Percentiles rank a stretch among this genome's conserved stretches.
These are phyloP conservation scores for Parasteatoda lunata DNA, from an alignment of 2,888 invertebrate genomes.

Conservation along the genomic window DNA sequence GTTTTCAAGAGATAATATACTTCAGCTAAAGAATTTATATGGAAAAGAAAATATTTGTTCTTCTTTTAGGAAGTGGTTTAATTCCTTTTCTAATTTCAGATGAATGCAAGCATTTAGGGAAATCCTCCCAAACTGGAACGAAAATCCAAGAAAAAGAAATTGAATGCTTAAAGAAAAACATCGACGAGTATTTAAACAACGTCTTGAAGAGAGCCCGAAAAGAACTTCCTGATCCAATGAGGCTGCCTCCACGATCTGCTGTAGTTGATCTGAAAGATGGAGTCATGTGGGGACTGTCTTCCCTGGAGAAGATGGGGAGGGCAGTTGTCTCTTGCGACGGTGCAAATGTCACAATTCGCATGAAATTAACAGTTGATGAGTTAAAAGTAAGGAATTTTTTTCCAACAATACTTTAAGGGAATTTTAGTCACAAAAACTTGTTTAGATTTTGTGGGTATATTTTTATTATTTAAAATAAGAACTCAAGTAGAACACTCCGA, in stretches of 20 bases:
- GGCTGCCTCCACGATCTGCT: slow-evolving; percentile 38
- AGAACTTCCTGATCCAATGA: slow-evolving; percentile 44
- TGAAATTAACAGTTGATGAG: slow-evolving; percentile 44
- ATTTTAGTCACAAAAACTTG: too few relatives aligned
- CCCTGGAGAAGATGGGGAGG: slow-evolving; percentile 12
- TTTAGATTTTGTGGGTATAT: too few relatives aligned
- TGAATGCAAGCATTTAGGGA: not conserved
- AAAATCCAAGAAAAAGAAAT: not conserved
- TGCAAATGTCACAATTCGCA: slow-evolving; percentile 19
- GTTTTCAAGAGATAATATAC: not conserved
- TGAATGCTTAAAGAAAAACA: slow-evolving; percentile 21
- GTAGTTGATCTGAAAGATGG: slow-evolving; percentile 53
- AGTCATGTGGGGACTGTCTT: slow-evolving; percentile 43
- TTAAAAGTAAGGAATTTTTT: slow-evolving; percentile 34
- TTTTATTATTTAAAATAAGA: too few relatives aligned
- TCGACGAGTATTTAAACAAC: slow-evolving; percentile 42
- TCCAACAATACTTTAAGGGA: too few relatives aligned
- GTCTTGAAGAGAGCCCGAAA: slow-evolving; percentile 29
- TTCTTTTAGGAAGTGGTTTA: too few relatives aligned
- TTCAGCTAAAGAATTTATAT: not conserved
- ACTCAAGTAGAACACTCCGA: too few relatives aligned
- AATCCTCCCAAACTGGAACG: not conserved
- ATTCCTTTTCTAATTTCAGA: not conserved
- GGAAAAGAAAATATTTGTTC: too few relatives aligned
- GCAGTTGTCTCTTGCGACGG: slow-evolving; percentile 27